phyloP scores from a whole-genome alignment of 2,113 vertebrate genomes.

The Mungos mungo region DNA sequence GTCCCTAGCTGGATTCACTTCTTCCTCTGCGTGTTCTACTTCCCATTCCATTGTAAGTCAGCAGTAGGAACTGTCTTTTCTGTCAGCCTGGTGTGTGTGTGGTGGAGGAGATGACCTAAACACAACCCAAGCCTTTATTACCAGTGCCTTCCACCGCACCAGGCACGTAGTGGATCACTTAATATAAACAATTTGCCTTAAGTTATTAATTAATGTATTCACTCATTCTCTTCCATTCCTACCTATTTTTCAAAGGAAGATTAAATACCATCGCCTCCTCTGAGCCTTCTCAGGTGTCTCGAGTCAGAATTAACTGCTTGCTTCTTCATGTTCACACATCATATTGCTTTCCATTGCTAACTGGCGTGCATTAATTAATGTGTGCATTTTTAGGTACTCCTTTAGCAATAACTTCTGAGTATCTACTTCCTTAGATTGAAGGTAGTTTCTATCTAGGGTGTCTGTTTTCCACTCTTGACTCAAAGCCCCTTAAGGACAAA shows the following conservation, averaged over 20 bases:
- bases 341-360: neutral
- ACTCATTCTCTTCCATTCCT: neutral
- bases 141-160: no score
- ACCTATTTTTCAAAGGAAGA: neutral
- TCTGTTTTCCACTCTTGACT: neutral
- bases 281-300: neutral
- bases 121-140: neutral
- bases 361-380: constrained; percentile 1
- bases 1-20: neutral
- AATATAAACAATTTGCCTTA: neutral
- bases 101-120: no score
- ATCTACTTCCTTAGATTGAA: neutral
- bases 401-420: neutral
- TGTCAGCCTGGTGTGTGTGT: neutral
- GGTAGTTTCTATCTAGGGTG: neutral
- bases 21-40: neutral
- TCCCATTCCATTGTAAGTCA: neutral
- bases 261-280: neutral
- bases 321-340: neutral
- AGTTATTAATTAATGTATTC: neutral
- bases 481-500: neutral
- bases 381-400: neutral
- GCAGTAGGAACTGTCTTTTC: neutral
- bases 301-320: neutral
- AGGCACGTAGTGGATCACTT: fast-evolving